Base-by-base conservation (phyloP, 2,888 invertebrate species). In the Pemphredon lugubris region DNA sequence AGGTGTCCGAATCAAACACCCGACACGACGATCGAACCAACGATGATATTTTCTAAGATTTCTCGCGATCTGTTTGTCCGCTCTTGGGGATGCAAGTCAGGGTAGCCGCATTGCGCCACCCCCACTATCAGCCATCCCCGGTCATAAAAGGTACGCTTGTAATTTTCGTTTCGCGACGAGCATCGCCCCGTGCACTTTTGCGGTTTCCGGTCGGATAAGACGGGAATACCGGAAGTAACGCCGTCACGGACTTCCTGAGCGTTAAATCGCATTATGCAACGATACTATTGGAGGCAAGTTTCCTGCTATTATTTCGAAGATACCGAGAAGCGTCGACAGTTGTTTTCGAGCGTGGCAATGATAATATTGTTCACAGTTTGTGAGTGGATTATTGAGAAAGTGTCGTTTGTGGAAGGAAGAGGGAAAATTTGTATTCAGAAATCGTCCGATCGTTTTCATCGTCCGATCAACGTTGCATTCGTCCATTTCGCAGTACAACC, bases 31-130 rank as follows among this genome's bases (percentile, higher is more conserved):
- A n/a, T n/a, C n/a, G n/a, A n/a, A n/a, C n/a, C n/a, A n/a, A n/a
- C n/a, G n/a, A n/a, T n/a, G n/a, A n/a, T n/a, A n/a, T 14, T 40
- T 11, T 16, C 40, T 4, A 16, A 61, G 61, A 66, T 73, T 63
- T 47, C 44, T 34, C 23, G 39, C 69, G 57, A 73, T 53, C 57
- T 54, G 69, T 60, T 61, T 64, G 64, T 65, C 60, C 64, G 72
- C 59, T 66, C 65, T 70, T 66, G 60, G 47, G 74, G 76, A 79
- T 79, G 76, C 79, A 23, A 77, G 70, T 70, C 77, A 61, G 79
- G 73, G 61, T 57, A 77, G 70, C 73, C 77, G 79, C 79, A 79
- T 77, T 79, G 79, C 79, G 79, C 79, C 73, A 79, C 73, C 79
- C 77, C 77, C 79, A 79, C 79, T 79, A 75, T 79, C 70, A 66